phyloP scores from a whole-genome alignment of 2,113 vertebrate species.

The Sitta europaea region DNA sequence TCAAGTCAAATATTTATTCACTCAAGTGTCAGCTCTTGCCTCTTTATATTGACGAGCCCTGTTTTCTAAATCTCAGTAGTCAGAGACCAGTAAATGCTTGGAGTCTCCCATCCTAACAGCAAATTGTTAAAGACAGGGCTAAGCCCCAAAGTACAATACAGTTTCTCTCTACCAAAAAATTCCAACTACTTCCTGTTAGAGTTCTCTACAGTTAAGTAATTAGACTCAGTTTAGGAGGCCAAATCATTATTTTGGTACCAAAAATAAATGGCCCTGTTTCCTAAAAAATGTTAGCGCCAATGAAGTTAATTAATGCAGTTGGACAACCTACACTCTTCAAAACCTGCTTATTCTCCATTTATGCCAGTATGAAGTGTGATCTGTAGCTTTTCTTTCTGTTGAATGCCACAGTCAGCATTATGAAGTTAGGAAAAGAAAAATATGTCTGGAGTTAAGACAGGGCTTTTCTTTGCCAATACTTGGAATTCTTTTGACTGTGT shows the following conservation, averaged over 20 bases:
- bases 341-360: not conserved
- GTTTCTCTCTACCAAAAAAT: not conserved
- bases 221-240: not conserved
- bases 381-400: not conserved
- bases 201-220: not conserved
- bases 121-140: not conserved
- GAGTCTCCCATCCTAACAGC: not conserved
- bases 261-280: not conserved
- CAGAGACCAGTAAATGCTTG: not conserved
- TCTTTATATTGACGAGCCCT: not conserved
- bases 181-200: not conserved
- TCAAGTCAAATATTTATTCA: not conserved
- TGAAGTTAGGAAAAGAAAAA: not conserved
- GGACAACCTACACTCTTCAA: not conserved
- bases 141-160: not conserved
- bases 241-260: not conserved
- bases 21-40: not conserved
- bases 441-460: not conserved
- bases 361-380: not conserved
- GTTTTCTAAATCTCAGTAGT: not conserved
- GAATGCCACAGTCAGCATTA: not conserved
- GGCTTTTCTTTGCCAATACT: not conserved
- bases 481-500: not conserved
- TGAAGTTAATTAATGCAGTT: not conserved
- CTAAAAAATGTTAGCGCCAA: not conserved